Evolutionary conservation across 2,888 invertebrate genomes (phyloP).

Genomic region (Caenorhabditis sp.): DNA sequence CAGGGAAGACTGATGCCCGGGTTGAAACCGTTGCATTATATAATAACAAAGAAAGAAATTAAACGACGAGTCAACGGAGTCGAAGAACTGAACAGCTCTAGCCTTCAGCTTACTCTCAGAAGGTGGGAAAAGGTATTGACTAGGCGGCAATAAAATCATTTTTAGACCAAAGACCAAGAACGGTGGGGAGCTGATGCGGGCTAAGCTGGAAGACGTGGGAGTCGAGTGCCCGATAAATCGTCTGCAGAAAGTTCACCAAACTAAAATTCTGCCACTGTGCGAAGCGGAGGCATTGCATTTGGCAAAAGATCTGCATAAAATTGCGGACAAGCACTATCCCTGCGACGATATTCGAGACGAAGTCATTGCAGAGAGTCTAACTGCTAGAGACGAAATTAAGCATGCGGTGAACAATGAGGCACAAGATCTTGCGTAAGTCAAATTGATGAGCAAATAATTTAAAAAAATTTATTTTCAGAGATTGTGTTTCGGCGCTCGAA

Average conservation of each 20-base stretch:
- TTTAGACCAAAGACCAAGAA: slow-evolving; percentile 4
- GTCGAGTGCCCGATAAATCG: neutral
- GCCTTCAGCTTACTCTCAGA: neutral
- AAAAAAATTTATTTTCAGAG: slow-evolving; percentile 11
- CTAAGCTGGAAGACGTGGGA: neutral
- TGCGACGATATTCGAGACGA: neutral
- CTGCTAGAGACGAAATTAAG: neutral
- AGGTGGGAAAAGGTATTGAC: neutral
- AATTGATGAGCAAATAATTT: too few species aligned
- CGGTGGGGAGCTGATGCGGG: slow-evolving; percentile 19
- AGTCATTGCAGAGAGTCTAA: neutral
- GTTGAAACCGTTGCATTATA: neutral
- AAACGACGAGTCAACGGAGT: neutral
- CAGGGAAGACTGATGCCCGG: too few species aligned
- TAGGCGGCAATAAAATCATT: too few species aligned
- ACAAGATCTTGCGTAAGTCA: slow-evolving; percentile 10
- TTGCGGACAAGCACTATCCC: neutral
- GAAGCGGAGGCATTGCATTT: slow-evolving; percentile 18
- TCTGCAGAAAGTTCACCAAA: neutral
- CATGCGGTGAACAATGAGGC: neutral
- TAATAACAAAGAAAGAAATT: slow-evolving; percentile 1
- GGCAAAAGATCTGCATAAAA: slow-evolving; percentile 6
- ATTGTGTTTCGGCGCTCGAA: neutral
- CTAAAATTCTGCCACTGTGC: neutral
- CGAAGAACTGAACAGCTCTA: slow-evolving; percentile 7